These are phyloP conservation scores for Hyperoplus immaculatus DNA, from an alignment of 2,797 vertebrate genomes.

Conservation along the genomic window DNA sequence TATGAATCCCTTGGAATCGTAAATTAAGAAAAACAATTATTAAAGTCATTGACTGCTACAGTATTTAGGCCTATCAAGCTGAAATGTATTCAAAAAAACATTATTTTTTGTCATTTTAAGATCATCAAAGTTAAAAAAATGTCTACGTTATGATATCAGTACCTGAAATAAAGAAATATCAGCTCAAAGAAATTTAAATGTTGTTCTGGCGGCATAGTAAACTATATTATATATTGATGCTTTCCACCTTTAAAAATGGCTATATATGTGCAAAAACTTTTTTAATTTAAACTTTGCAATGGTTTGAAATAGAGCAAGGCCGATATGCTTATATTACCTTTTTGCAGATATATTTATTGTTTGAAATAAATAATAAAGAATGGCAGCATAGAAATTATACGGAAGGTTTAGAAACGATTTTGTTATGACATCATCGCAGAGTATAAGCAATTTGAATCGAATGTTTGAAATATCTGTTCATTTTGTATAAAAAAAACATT, in stretches of 20 bases:
- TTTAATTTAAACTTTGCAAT: not conserved
- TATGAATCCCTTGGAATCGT: too few relatives aligned
- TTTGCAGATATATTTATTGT: not conserved
- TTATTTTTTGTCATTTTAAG: too few relatives aligned
- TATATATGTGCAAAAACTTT: not conserved
- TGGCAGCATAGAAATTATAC: not conserved
- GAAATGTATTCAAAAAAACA: too few relatives aligned
- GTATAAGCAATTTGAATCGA: not conserved
- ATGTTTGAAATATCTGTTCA: not conserved
- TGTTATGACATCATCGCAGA: not conserved
- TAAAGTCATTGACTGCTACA: too few relatives aligned
- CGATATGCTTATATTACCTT: not conserved
- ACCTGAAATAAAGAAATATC: not conserved
- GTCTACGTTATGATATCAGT: not conserved
- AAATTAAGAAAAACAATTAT: too few relatives aligned
- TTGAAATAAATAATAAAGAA: not conserved
- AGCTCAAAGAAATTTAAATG: not conserved
- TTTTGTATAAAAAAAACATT: not conserved
- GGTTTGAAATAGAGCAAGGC: not conserved
- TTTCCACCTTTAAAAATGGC: not conserved
- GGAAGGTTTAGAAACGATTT: not conserved
- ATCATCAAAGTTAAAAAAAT: too few relatives aligned
- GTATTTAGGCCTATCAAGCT: too few relatives aligned
- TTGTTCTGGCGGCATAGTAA: not conserved
- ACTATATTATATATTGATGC: not conserved